Evolutionary conservation across 1,140 invertebrate genomes (phyloP).

Genomic region (Dolichoris vasculosae): DNA sequence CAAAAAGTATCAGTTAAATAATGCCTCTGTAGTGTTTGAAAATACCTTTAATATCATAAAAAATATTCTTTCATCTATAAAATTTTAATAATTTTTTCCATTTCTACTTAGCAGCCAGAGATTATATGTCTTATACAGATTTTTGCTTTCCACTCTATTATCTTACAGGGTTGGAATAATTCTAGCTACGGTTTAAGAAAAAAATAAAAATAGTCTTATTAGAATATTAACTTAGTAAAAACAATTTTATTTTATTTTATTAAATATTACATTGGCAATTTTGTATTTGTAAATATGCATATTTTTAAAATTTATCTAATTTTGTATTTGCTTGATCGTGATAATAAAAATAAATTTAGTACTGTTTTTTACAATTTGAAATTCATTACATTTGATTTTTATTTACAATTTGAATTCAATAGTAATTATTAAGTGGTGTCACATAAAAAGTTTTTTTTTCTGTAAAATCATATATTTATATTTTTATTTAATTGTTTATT

Average conservation of each 20-base stretch:
- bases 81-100: constrained; percentile 25
- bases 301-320: no score
- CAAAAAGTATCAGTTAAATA: background rate
- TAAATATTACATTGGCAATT: no score
- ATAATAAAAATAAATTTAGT: background rate
- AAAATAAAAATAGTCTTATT: no score
- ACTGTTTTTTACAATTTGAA: background rate
- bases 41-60: background rate
- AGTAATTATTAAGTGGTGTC: no score
- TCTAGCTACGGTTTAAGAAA: no score
- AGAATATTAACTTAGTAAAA: no score
- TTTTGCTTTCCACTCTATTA: background rate
- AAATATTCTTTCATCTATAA: background rate
- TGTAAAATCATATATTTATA: background rate
- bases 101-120: background rate
- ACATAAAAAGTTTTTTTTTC: no score
- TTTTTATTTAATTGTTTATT: background rate
- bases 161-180: constrained; percentile 30
- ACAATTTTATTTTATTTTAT: no score
- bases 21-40: background rate
- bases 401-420: no score
- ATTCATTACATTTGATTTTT: no score
- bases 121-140: background rate
- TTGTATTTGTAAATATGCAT: no score
- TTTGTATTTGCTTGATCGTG: background rate